phyloP scores from a whole-genome alignment of 2,888 invertebrate species.

The Mesochorus sp. region DNA sequence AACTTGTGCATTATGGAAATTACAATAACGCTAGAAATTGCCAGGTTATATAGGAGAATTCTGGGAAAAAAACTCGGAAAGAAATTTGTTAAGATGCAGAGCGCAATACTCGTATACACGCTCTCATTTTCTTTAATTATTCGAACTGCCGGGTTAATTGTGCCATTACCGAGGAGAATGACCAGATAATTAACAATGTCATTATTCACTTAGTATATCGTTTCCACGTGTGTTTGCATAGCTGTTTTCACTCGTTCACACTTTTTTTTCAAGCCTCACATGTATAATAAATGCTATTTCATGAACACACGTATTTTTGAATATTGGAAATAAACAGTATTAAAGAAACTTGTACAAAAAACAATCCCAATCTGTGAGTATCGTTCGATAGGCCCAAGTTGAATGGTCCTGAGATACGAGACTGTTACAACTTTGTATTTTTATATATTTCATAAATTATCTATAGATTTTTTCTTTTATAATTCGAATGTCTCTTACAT shows the following conservation, averaged over 20 bases:
- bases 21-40: constrained; percentile 36
- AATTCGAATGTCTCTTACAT: no score
- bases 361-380: no score
- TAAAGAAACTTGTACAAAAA: no score
- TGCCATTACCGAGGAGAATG: constrained; percentile 34
- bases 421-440: no score
- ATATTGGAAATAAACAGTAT: no score
- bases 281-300: neutral
- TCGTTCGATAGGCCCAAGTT: no score
- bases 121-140: constrained; percentile 11
- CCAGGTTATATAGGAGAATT: neutral
- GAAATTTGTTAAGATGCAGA: constrained; percentile 67
- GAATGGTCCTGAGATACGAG: no score
- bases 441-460: no score
- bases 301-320: no score
- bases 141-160: constrained; percentile 33
- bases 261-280: neutral
- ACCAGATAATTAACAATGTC: constrained; percentile 52
- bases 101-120: constrained; percentile 18
- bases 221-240: neutral
- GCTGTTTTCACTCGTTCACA: constrained; percentile 34
- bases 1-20: constrained; percentile 9
- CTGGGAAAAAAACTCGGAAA: neutral
- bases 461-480: no score
- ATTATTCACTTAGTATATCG: constrained; percentile 48